phyloP scores from a whole-genome alignment of 2,888 invertebrate species.

The Idaea aversata region DNA sequence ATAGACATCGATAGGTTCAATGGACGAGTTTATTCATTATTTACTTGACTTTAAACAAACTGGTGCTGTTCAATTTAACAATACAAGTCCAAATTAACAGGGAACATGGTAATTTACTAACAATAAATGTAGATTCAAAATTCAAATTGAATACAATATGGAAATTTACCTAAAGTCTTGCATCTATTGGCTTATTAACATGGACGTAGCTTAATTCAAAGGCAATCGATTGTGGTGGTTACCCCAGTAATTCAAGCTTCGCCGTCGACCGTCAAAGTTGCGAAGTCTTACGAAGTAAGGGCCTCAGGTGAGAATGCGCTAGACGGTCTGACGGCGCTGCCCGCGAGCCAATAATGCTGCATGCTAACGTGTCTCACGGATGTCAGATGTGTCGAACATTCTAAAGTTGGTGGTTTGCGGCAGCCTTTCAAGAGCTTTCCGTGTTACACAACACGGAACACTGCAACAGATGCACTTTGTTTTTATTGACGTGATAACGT shows the following conservation, averaged over 20 bases:
- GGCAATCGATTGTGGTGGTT: conserved; percentile 59
- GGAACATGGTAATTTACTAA: neutral
- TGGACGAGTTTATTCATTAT: conserved; percentile 12
- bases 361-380: conserved; percentile 47
- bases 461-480: conserved; percentile 3
- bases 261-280: conserved; percentile 65
- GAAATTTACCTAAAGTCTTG: conserved; percentile 7
- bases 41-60: conserved; percentile 8
- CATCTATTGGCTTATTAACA: conserved; percentile 27
- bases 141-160: conserved; percentile 8
- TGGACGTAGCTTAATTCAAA: conserved; percentile 37
- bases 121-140: conserved; percentile 15
- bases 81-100: neutral
- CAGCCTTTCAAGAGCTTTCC: conserved; percentile 13
- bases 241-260: conserved; percentile 59
- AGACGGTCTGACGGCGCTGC: conserved; percentile 71
- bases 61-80: neutral
- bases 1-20: conserved; percentile 37
- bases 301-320: conserved; percentile 79
- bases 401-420: conserved; percentile 24
- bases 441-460: conserved; percentile 7
- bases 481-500: no score
- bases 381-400: conserved; percentile 22
- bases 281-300: conserved; percentile 74
- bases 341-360: conserved; percentile 68